A percentile compares a stretch with the other conserved stretches of the same genome.
These are phyloP conservation scores for Telenomus remus DNA, from an alignment of 1,140 invertebrate species.

Conservation along the genomic window DNA sequence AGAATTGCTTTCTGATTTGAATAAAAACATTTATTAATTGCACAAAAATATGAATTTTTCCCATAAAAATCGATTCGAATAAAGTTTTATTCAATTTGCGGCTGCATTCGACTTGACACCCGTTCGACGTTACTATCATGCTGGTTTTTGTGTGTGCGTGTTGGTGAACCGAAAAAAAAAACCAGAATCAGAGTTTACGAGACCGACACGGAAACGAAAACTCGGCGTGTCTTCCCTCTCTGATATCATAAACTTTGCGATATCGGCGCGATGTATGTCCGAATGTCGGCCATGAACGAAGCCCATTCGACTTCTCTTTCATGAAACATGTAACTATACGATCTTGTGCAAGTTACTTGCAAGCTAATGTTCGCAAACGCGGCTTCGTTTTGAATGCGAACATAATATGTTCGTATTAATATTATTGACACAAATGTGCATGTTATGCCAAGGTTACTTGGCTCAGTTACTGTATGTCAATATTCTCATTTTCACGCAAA, in stretches of 20 bases:
- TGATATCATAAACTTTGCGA: constrained; percentile 67
- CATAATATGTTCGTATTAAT: no score
- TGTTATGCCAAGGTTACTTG: constrained; percentile 35
- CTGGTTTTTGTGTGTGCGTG: constrained; percentile 8
- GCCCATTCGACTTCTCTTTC: constrained; percentile 52
- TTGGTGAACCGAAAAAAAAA: background rate
- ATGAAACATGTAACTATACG: constrained; percentile 47
- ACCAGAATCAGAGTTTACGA: constrained; percentile 72
- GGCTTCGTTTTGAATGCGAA: constrained; percentile 49
- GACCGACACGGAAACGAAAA: constrained; percentile 67
- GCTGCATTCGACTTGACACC: constrained; percentile 13
- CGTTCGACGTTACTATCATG: constrained; percentile 62
- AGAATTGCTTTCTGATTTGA: no score
- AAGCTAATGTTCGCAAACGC: constrained; percentile 42
- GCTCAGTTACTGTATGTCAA: constrained; percentile 11
- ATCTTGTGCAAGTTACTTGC: constrained; percentile 48
- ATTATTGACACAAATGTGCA: constrained; percentile 54
- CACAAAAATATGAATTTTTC: no score
- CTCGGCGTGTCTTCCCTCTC: constrained; percentile 60
- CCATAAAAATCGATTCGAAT: no score
- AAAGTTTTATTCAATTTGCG: no score
- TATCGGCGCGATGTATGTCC: constrained; percentile 66
- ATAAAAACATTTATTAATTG: no score
- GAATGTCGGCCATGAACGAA: constrained; percentile 64
- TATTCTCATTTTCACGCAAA: constrained; percentile 47